Base-by-base conservation (phyloP, 2,113 vertebrate genomes). In the Struthio camelus region DNA sequence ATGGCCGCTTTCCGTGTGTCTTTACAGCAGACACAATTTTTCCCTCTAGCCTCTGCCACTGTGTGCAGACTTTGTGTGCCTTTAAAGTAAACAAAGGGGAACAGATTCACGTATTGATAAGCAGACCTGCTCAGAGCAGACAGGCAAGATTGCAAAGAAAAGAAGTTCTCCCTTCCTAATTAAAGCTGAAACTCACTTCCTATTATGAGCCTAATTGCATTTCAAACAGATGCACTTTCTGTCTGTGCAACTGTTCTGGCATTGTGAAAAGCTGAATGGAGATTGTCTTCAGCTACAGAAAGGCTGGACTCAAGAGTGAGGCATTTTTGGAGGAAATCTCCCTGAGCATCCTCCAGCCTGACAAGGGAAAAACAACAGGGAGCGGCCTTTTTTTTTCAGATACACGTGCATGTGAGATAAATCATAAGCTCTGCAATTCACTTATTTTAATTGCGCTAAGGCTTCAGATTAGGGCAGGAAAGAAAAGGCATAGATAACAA, bases 141-240 rank as follows among this genome's bases (percentile, higher is more conserved):
- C 23, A 25, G 72, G 38, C 28, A 81, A 48, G 61, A 65, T 44
- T 71, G 78, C 5, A 73, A 50, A 83, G 50, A 46, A 91, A 91
- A 89, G 3, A 32, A 94, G 5, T 77, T 87, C 13, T 58, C 16
- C 65, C 56, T 71, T 88, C 58, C 38, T 81, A 92, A 94, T 89
- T 93, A 92, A 96, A 95, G 13, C 56, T 61, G 73, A 92, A 89
- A 86, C 22, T 94, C 66, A 10, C 42, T 84, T 94, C 62, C 44
- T 62, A 32, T 91, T 89, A 69, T 50, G 20, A 90, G 15, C n/a
- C 32, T 92, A 85, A 89, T 89, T 90, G 19, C 30, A 69, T 85
- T 95, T 86, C 46, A 90, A 80, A 72, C 46, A 79, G 46, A 80
- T 86, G 72, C 32, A 86, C n/a, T 86, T 93, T 24, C 73, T 64